Conservation (phyloP, 2,797 vertebrate genomes). For the Ctenopoma kingsleyae region DNA sequence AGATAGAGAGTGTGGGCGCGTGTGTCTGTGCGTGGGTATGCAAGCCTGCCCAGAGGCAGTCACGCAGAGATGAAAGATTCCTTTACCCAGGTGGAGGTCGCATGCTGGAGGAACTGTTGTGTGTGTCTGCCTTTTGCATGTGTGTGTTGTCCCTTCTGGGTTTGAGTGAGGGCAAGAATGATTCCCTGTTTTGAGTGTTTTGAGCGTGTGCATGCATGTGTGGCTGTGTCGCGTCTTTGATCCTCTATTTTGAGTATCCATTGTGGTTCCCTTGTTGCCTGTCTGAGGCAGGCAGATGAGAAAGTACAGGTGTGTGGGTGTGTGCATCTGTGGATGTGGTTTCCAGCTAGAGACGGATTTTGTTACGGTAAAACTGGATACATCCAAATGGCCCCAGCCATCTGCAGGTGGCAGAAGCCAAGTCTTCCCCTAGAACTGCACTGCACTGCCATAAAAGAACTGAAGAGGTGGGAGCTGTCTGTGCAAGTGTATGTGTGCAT, state of each 20-base stretch:
- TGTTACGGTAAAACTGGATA: slow-evolving; percentile 62
- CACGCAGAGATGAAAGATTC: slow-evolving; percentile 64
- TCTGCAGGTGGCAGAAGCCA: slow-evolving; percentile 63
- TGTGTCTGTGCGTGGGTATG: slow-evolving; percentile 29
- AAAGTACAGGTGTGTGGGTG: slow-evolving; percentile 56
- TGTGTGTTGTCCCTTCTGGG: slow-evolving; percentile 34
- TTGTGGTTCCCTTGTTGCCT: slow-evolving; percentile 51
- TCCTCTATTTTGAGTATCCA: slow-evolving; percentile 45
- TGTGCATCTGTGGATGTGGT: slow-evolving; percentile 48
- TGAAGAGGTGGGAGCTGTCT: slow-evolving; percentile 45
- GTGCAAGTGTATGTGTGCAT: slow-evolving; percentile 16
- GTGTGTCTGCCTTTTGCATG: slow-evolving; percentile 40
- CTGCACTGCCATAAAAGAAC: slow-evolving; percentile 31
- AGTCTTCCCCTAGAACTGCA: slow-evolving; percentile 39
- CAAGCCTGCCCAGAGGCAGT: slow-evolving; percentile 59
- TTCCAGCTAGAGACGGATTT: slow-evolving; percentile 47
- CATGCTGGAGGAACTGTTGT: slow-evolving; percentile 32
- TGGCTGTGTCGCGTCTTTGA: slow-evolving; percentile 45
- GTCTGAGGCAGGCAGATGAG: slow-evolving; percentile 46
- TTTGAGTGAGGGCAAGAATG: slow-evolving; percentile 47
- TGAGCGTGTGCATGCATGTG: slow-evolving; percentile 15
- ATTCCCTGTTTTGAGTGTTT: slow-evolving; percentile 44
- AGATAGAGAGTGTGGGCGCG: background rate
- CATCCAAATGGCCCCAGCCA: slow-evolving; percentile 51
- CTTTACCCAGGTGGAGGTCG: slow-evolving; percentile 60